A percentile compares a stretch with the other conserved stretches of the same genome.
These are phyloP conservation scores for Falco rusticolus DNA, from an alignment of 2,797 vertebrate genomes.

Conservation along the genomic window DNA sequence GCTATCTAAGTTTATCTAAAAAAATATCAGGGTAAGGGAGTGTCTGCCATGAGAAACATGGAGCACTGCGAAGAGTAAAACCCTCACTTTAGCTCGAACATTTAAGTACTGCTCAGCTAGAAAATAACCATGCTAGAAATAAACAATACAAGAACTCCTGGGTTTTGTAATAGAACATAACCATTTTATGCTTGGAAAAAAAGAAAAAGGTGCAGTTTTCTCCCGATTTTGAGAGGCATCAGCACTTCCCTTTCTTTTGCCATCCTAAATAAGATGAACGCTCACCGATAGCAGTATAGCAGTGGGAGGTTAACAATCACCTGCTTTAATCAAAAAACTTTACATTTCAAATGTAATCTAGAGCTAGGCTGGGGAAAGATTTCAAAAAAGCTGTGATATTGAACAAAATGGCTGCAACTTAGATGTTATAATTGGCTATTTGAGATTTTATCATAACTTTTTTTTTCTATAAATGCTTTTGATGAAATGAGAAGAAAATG, in stretches of 20 bases:
- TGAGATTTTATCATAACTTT: neutral
- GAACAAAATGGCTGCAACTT: neutral
- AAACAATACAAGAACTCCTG: neutral
- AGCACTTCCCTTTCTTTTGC: neutral
- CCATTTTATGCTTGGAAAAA: neutral
- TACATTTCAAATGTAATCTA: conserved; percentile 70
- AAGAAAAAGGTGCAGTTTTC: neutral
- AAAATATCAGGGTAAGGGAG: neutral
- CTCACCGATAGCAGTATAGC: neutral
- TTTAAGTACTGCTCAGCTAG: neutral
- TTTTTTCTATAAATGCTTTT: neutral
- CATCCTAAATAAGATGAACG: neutral
- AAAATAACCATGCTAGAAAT: neutral
- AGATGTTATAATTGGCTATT: neutral
- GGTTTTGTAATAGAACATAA: neutral
- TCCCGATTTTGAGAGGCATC: neutral
- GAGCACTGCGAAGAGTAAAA: neutral
- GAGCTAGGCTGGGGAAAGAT: neutral
- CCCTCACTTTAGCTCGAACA: neutral
- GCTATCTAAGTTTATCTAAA: neutral
- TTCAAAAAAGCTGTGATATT: conserved; percentile 12
- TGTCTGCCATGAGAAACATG: neutral
- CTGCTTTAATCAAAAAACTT: conserved; percentile 42
- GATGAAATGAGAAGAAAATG: neutral
- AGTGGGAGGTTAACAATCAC: conserved; percentile 58